A percentile compares a stretch with the other conserved stretches of the same genome.
Evolutionary conservation across 1,140 invertebrate genomes (phyloP).

Genomic region (Cylas formicarius): DNA sequence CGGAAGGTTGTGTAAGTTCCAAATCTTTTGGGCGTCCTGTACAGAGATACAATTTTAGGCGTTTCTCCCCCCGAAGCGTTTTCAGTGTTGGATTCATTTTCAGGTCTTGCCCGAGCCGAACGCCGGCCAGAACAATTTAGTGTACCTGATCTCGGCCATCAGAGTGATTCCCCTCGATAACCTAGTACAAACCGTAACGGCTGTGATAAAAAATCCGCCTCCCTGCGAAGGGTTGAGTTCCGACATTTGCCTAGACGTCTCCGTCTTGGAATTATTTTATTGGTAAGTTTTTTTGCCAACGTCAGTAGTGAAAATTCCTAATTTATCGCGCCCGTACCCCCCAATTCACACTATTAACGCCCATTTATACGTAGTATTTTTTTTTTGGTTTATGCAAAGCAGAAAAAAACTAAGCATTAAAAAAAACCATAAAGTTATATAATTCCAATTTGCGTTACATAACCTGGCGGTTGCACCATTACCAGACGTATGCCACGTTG

Average conservation of each 20-base stretch:
- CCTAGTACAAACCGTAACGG: conserved; percentile 76
- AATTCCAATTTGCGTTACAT: too few relatives aligned
- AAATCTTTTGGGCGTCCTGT: too few relatives aligned
- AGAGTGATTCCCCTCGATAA: conserved; percentile 80
- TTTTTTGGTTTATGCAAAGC: conserved; percentile 12
- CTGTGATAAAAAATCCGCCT: conserved; percentile 73
- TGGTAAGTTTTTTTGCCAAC: conserved; percentile 39
- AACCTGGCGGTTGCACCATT: too few relatives aligned
- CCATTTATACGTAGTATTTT: neutral
- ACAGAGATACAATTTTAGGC: too few relatives aligned
- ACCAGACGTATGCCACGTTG: too few relatives aligned
- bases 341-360: neutral
- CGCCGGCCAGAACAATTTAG: conserved; percentile 67
- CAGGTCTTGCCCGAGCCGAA: conserved; percentile 59
- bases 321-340: neutral
- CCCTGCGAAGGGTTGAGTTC: conserved; percentile 56
- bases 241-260: conserved; percentile 56
- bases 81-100: conserved; percentile 22
- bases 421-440: conserved; percentile 2
- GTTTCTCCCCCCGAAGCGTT: too few relatives aligned
- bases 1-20: too few relatives aligned
- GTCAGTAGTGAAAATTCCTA: too few relatives aligned
- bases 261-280: conserved; percentile 55
- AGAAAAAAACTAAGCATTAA: too few relatives aligned
- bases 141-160: conserved; percentile 72